phyloP scores from a whole-genome alignment of 2,113 vertebrate species.

The Pygoscelis antarcticus region DNA sequence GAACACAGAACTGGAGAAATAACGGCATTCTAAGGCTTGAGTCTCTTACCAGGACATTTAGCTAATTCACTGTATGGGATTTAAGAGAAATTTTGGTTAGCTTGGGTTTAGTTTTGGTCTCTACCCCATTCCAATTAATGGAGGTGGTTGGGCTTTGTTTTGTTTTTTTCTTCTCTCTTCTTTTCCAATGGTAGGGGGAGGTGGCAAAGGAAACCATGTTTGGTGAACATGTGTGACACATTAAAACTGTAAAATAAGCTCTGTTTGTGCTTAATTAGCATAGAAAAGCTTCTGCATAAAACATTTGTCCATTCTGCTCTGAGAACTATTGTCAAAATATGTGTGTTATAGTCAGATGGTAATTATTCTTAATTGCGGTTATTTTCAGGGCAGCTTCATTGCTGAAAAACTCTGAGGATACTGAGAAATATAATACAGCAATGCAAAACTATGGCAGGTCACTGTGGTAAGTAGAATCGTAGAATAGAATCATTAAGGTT shows the following conservation, averaged over 20 bases:
- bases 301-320: background rate
- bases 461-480: slow-evolving; percentile 81
- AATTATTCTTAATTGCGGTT: background rate
- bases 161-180: background rate
- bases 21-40: background rate
- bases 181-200: background rate
- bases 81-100: background rate
- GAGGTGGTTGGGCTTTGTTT: background rate
- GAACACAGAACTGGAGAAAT: background rate
- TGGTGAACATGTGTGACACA: background rate
- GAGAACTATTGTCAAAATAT: background rate
- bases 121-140: background rate
- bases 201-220: background rate
- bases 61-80: background rate
- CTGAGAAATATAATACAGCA: slow-evolving; percentile 77
- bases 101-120: background rate
- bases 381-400: slow-evolving; percentile 83
- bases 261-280: background rate
- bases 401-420: slow-evolving; percentile 74
- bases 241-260: background rate
- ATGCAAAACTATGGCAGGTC: slow-evolving; percentile 86
- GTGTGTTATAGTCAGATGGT: background rate
- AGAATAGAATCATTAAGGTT: too few relatives aligned
- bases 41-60: background rate
- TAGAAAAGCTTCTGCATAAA: background rate